Evolutionary conservation across 23 tunicate genomes (phyloP).

Genomic region (Ciona savignyi): DNA sequence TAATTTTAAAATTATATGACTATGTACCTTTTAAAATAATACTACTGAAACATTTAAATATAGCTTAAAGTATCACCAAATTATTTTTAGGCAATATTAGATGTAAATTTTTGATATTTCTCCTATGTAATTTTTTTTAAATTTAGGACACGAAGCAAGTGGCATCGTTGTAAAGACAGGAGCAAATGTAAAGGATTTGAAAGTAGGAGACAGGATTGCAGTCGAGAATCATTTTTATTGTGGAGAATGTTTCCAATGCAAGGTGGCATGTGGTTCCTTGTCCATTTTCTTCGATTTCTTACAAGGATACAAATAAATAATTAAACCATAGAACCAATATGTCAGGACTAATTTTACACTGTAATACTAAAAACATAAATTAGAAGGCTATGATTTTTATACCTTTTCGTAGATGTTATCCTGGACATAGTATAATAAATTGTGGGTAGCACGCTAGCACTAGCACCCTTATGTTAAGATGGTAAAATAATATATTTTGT

Average conservation of each 20-base stretch:
- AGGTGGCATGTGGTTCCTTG: too few species aligned
- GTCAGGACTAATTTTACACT: too few species aligned
- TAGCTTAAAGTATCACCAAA: too few species aligned
- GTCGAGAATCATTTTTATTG: slow-evolving; percentile 98
- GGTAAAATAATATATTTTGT: not conserved
- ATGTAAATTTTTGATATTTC: not conserved
- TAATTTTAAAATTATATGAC: not conserved
- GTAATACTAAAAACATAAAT: too few species aligned
- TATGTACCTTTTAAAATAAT: not conserved
- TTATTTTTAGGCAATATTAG: not conserved
- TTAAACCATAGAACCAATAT: too few species aligned
- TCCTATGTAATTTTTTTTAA: not conserved
- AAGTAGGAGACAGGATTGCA: slow-evolving; percentile 76
- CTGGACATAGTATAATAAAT: too few species aligned
- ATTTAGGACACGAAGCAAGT: slow-evolving; percentile 90
- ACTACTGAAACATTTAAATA: not conserved
- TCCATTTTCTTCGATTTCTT: too few species aligned
- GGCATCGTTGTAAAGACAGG: slow-evolving; percentile 78
- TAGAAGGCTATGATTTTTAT: too few species aligned
- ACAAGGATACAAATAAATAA: too few species aligned
- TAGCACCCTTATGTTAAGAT: not conserved
- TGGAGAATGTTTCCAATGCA: slow-evolving; percentile 78
- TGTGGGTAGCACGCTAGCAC: too few species aligned
- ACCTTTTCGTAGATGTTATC: too few species aligned
- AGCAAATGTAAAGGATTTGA: slow-evolving; percentile 31